Conservation (phyloP, 2,888 invertebrate species). For the Andrena hattorfiana region DNA sequence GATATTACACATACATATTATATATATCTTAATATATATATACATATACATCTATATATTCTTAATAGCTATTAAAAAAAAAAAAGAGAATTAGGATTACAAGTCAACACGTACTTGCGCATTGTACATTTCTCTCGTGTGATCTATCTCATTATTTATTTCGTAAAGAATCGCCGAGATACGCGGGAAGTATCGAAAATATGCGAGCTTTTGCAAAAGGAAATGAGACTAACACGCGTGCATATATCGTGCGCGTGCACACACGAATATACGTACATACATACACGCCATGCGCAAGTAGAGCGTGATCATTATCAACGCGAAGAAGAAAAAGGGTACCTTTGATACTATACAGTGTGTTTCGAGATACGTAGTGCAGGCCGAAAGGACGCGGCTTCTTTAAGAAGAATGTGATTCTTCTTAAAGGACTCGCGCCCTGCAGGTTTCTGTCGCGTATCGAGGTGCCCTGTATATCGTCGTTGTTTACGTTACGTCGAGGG, state of each 20-base stretch:
- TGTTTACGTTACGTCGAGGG: conserved; percentile 36
- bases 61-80: conserved; percentile 63
- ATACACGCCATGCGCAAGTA: conserved; percentile 34
- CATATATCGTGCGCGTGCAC: conserved; percentile 10
- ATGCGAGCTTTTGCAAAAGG: conserved; percentile 38
- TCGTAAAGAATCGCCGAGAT: conserved; percentile 46
- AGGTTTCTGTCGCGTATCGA: conserved; percentile 27
- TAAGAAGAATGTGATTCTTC: neutral
- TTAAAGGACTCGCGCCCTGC: neutral
- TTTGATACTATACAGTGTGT: conserved; percentile 14
- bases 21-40: conserved; percentile 28
- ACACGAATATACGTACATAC: conserved; percentile 22
- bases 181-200: conserved; percentile 33
- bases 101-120: conserved; percentile 50
- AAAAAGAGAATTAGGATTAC: conserved; percentile 61
- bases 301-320: conserved; percentile 33
- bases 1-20: conserved; percentile 68
- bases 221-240: conserved; percentile 11
- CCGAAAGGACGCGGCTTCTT: neutral
- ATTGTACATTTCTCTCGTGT: conserved; percentile 64
- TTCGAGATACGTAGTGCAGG: neutral
- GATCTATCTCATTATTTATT: conserved; percentile 68
- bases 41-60: conserved; percentile 46
- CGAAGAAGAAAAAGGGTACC: conserved; percentile 28
- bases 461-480: conserved; percentile 6